A percentile compares a stretch with the other conserved stretches of the same genome.
phyloP scores from a whole-genome alignment of 2,888 invertebrate species.

The Pterostichus niger region DNA sequence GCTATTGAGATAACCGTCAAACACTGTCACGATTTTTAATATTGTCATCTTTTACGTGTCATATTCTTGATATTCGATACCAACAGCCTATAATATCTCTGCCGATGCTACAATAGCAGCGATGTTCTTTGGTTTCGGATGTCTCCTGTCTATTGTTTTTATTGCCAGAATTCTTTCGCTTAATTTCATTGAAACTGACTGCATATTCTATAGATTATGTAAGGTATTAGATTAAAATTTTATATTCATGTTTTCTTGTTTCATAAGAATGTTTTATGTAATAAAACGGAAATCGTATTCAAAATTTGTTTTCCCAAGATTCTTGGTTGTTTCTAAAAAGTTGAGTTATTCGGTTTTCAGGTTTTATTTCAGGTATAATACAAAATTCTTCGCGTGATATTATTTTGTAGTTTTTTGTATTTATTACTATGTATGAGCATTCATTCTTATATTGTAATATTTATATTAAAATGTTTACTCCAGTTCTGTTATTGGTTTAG shows the following conservation, averaged over 20 bases:
- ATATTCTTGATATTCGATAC: slow-evolving; percentile 25
- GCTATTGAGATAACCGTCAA: slow-evolving; percentile 36
- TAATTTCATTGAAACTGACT: slow-evolving; percentile 11
- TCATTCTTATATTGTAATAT: no score
- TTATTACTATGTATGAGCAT: no score
- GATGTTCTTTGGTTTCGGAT: slow-evolving; percentile 4
- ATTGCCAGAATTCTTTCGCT: neutral
- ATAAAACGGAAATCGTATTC: neutral
- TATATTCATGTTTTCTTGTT: slow-evolving; percentile 26
- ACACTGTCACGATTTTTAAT: slow-evolving; percentile 32
- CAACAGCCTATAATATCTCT: neutral
- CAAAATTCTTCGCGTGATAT: no score
- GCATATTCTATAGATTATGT: slow-evolving; percentile 18
- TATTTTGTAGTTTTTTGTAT: no score
- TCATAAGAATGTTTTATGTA: neutral
- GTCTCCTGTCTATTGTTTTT: slow-evolving; percentile 8
- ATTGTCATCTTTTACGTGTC: slow-evolving; percentile 36
- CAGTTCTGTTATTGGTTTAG: no score
- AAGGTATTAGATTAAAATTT: slow-evolving; percentile 26
- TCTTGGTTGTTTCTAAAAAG: neutral
- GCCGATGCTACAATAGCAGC: slow-evolving; percentile 36
- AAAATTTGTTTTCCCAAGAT: slow-evolving; percentile 6
- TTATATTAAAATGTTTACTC: no score
- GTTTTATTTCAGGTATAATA: neutral
- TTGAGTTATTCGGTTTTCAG: neutral